Percentiles rank a stretch among this genome's conserved stretches.
Conservation (phyloP, 2,113 vertebrate genomes). For the Nibea albiflora region DNA sequence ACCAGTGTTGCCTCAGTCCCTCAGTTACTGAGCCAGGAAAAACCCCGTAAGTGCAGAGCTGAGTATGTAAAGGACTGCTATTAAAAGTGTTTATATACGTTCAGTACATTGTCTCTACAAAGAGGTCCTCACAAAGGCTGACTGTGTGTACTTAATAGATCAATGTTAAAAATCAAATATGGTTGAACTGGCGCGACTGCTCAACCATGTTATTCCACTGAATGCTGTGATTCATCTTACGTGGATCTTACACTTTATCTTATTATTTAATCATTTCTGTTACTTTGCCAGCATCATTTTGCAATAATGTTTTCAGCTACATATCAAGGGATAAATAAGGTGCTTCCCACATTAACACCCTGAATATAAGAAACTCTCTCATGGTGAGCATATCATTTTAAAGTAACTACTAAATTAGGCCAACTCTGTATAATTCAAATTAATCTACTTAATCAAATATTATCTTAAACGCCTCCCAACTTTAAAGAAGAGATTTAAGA, state of each 20-base stretch:
- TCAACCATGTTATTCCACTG: background rate
- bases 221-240: background rate
- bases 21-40: background rate
- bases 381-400: constrained; percentile 5
- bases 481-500: constrained; percentile 70
- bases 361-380: background rate
- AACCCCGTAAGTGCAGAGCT: background rate
- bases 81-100: background rate
- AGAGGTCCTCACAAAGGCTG: background rate
- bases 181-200: background rate
- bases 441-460: constrained; percentile 76
- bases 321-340: background rate
- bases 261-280: background rate
- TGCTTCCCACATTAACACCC: background rate
- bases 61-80: background rate
- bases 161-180: background rate
- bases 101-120: background rate
- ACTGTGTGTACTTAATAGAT: background rate
- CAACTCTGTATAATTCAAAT: constrained; percentile 64
- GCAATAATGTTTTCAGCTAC: background rate
- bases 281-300: background rate
- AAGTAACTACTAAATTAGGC: constrained; percentile 57
- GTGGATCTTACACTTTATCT: background rate
- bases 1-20: background rate
- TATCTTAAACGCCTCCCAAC: constrained; percentile 62